Percentiles rank a stretch among this genome's conserved stretches.
Evolutionary conservation across 2,888 invertebrate species (phyloP).

Genomic region (Oscheius onirici): DNA sequence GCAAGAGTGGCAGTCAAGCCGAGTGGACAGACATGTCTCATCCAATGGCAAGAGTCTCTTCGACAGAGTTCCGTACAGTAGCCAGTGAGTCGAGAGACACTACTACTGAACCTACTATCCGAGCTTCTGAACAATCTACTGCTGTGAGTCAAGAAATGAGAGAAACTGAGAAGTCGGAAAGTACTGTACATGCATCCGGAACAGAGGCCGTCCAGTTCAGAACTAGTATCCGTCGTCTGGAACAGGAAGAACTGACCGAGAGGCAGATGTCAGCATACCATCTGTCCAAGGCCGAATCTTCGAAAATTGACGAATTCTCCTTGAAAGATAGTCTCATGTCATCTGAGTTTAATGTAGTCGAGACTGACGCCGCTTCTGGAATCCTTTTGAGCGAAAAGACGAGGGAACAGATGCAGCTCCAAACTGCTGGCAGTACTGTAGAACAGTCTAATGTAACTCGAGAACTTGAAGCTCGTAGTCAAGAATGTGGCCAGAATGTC

Average conservation of each 20-base stretch:
- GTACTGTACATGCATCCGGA: constrained; percentile 1
- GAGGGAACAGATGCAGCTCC: constrained; percentile 24
- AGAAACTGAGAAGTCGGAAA: neutral
- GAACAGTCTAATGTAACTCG: constrained; percentile 30
- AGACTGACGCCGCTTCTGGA: constrained; percentile 43
- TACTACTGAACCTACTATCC: neutral
- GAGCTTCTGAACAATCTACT: neutral
- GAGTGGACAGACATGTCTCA: neutral
- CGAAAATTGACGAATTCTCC: constrained; percentile 37
- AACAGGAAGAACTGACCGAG: neutral
- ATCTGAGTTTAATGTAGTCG: constrained; percentile 50
- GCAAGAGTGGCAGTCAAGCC: constrained; percentile 26
- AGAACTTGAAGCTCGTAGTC: constrained; percentile 32
- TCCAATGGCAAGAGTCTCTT: constrained; percentile 5
- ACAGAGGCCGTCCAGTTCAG: neutral
- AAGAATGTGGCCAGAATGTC: neutral
- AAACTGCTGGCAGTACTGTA: constrained; percentile 31
- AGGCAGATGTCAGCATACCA: neutral
- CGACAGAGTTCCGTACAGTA: neutral
- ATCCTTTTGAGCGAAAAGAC: constrained; percentile 42
- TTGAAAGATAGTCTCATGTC: constrained; percentile 40
- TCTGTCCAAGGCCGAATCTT: neutral
- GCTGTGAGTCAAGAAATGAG: neutral
- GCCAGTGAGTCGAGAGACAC: neutral
- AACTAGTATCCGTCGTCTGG: neutral